Evolutionary conservation across 2,797 vertebrate species (phyloP).

Genomic region (Sebastes minor): DNA sequence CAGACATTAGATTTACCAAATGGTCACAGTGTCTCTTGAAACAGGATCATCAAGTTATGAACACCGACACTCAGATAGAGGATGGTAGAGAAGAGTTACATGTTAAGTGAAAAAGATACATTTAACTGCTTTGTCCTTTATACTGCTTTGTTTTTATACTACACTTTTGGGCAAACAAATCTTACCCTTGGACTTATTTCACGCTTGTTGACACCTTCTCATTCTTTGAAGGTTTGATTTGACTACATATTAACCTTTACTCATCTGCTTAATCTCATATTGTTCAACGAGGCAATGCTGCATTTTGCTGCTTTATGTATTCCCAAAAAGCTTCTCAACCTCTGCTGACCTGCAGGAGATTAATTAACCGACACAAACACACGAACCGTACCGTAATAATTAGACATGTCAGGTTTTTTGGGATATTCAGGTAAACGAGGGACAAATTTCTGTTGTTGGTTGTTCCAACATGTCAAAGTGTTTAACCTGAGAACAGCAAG

Average conservation of each 20-base stretch:
- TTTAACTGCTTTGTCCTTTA: no score
- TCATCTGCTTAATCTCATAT: not conserved
- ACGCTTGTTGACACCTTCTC: not conserved
- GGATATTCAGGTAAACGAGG: not conserved
- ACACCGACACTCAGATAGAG: not conserved
- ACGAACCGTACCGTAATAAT: not conserved
- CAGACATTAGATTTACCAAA: not conserved
- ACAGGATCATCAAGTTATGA: not conserved
- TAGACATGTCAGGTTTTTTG: not conserved
- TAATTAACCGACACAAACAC: not conserved
- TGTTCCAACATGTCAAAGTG: constrained; percentile 38
- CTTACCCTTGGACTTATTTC: not conserved
- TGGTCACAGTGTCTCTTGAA: not conserved
- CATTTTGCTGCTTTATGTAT: not conserved
- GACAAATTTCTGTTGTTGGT: not conserved
- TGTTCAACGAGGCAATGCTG: not conserved
- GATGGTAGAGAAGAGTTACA: no score
- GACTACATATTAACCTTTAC: not conserved
- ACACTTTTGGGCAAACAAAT: not conserved
- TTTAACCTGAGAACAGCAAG: constrained; percentile 52
- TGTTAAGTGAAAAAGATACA: not conserved
- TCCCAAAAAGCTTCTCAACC: not conserved
- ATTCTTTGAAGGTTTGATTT: not conserved
- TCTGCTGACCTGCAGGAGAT: not conserved
- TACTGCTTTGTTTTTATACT: not conserved